Base-by-base conservation (phyloP, 2,113 vertebrate species). In the Epinephelus lanceolatus region DNA sequence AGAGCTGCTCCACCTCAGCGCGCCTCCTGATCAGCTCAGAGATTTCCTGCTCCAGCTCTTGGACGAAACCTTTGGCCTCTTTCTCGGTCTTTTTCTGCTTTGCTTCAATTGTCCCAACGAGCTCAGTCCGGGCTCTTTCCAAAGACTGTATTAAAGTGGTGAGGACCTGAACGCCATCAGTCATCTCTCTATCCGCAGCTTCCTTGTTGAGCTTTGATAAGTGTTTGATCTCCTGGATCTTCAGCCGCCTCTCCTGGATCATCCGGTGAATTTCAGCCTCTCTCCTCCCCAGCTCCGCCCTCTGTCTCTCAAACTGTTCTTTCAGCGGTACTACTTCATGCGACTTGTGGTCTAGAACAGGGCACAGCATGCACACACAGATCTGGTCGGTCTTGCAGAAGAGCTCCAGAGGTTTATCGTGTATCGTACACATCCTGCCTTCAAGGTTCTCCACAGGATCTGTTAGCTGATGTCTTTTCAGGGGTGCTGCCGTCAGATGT, bases 21-120 rank as follows among this genome's bases (percentile, higher is more conserved):
- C 49, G 14, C 23, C 27, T 51, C 55, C 17, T 51, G 27, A 18
- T 74, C 76, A 86, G 59, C 69, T 74, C 40, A 0, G 15, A 59
- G 40, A 77, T 66, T 12, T 86, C 76, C 78, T 55, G 42, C 14
- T 79, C 70, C 51, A 86, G 71, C 7, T 83, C 70, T 5, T 8
- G 42, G 6, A 79, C 37, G 17, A 66, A 9, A 42, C 5, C n/a
- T 27, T 45, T 7, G 2, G 40, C 57, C 12, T 47, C 3, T 1
- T 79, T 27, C 27, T 83, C 63, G 0, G 14, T 59, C 0, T 1
- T 5, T 5, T 21, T 71, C 52, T 70, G 80, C 51, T 65, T 76
- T 6, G 57, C 66, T 6, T 66, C 66, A 2, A 75, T 62, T 51
- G 1, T n/a, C 71, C 6, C 10, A 0, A 83, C 59, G 17, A 87